Evolutionary conservation across 2,888 invertebrate genomes (phyloP).

Genomic region (Syrphus vitripennis): DNA sequence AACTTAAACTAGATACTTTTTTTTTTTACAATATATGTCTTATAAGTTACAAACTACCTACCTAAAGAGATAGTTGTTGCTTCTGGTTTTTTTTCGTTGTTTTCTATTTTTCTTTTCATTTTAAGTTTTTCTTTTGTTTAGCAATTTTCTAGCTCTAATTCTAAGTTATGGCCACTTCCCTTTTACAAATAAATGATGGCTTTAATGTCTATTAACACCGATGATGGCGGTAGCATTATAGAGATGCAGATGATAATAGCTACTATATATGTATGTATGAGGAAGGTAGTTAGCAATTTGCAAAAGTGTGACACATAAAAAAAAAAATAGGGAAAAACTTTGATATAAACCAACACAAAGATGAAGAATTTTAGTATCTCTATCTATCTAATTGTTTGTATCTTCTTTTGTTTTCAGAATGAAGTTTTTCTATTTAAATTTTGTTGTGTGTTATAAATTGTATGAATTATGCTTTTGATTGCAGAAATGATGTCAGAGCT

Average conservation of each 20-base stretch:
- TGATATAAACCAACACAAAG: background rate
- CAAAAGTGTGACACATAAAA: slow-evolving; percentile 2
- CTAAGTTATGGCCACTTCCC: slow-evolving; percentile 63
- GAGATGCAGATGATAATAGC: background rate
- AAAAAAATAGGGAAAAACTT: background rate
- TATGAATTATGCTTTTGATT: slow-evolving; percentile 63
- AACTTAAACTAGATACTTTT: background rate
- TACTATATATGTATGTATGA: background rate
- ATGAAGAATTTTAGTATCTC: background rate
- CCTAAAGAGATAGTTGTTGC: slow-evolving; percentile 52
- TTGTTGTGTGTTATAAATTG: slow-evolving; percentile 28
- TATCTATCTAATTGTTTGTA: slow-evolving; percentile 16
- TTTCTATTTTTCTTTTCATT: background rate
- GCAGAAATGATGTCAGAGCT: slow-evolving; percentile 65
- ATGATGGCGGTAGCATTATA: slow-evolving; percentile 3
- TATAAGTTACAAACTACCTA: background rate
- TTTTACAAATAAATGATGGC: slow-evolving; percentile 59
- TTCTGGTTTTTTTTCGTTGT: slow-evolving; percentile 43
- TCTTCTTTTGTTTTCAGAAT: slow-evolving; percentile 8
- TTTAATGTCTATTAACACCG: slow-evolving; percentile 47
- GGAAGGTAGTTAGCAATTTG: slow-evolving; percentile 1
- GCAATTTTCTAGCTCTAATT: slow-evolving; percentile 61
- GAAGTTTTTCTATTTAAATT: slow-evolving; percentile 31
- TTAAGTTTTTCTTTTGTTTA: slow-evolving; percentile 30
- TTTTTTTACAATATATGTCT: too few species aligned